phyloP scores from a whole-genome alignment of 2,113 vertebrate species.

The Myiopsitta monachus region DNA sequence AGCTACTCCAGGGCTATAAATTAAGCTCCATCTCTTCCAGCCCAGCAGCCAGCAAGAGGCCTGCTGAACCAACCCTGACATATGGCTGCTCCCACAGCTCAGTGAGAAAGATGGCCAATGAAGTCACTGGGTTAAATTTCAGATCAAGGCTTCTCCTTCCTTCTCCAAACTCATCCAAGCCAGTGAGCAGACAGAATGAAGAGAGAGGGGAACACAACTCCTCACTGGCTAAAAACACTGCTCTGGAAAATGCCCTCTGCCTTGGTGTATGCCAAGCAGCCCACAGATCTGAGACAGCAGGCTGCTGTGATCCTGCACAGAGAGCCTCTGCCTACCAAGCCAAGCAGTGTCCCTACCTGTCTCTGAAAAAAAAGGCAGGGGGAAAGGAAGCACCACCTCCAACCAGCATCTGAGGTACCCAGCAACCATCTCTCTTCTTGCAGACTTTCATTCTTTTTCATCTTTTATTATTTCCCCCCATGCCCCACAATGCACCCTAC shows the following conservation, averaged over 20 bases:
- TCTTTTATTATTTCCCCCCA: neutral
- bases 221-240: neutral
- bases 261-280: neutral
- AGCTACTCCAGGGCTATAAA: neutral
- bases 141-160: neutral
- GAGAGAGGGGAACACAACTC: no score
- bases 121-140: neutral
- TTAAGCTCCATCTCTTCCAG: neutral
- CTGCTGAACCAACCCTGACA: neutral
- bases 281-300: neutral
- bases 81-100: neutral
- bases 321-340: neutral
- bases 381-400: neutral
- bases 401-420: neutral
- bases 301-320: neutral
- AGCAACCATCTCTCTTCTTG: neutral
- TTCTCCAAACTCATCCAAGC: neutral
- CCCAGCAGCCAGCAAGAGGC: neutral
- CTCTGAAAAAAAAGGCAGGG: neutral
- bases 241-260: neutral
- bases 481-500: accelerated
- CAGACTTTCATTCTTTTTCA: neutral
- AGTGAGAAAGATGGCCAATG: neutral
- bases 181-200: neutral
- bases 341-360: neutral